These are phyloP conservation scores for western clawed frog (Xenopus tropicalis) DNA, from an alignment of 2,113 vertebrate species.

Conservation along the genomic window DNA sequence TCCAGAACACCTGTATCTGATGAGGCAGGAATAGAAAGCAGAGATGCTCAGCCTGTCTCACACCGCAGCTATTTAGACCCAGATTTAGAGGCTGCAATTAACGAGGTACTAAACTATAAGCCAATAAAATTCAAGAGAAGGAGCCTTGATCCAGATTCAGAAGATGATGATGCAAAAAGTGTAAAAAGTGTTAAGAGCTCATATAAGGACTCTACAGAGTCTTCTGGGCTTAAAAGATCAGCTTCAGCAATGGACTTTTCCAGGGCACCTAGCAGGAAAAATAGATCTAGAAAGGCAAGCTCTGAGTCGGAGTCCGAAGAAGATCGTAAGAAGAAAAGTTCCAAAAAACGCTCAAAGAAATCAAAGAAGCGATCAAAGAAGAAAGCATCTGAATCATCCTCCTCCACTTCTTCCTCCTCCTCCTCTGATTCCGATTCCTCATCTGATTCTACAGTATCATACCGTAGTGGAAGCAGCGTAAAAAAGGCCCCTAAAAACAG, in stretches of 20 bases:
- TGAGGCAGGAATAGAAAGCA: conserved; percentile 41
- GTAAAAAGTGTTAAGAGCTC: conserved; percentile 56
- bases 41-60: conserved; percentile 62
- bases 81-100: conserved; percentile 90
- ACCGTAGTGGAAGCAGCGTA: conserved; percentile 81
- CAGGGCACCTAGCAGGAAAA: conserved; percentile 53
- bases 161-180: conserved; percentile 63
- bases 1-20: conserved; percentile 58
- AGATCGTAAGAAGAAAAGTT: conserved; percentile 48
- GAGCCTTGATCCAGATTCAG: conserved; percentile 72
- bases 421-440: conserved; percentile 69
- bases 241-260: conserved; percentile 78
- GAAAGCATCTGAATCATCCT: conserved; percentile 77
- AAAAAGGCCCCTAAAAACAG: conserved; percentile 73
- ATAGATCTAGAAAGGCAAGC: conserved; percentile 56
- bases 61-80: conserved; percentile 88
- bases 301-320: conserved; percentile 69
- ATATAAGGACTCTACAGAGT: conserved; percentile 50
- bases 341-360: conserved; percentile 72
- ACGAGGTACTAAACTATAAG: conserved; percentile 89
- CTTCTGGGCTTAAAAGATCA: conserved; percentile 68
- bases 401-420: conserved; percentile 64
- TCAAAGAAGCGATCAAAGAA: conserved; percentile 80
- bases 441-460: conserved; percentile 80
- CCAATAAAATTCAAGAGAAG: conserved; percentile 72